Evolutionary conservation across 2,888 invertebrate species (phyloP), one percentile per base, ranked within the genome.

Genomic region (Pseudococcus viburni): DNA sequence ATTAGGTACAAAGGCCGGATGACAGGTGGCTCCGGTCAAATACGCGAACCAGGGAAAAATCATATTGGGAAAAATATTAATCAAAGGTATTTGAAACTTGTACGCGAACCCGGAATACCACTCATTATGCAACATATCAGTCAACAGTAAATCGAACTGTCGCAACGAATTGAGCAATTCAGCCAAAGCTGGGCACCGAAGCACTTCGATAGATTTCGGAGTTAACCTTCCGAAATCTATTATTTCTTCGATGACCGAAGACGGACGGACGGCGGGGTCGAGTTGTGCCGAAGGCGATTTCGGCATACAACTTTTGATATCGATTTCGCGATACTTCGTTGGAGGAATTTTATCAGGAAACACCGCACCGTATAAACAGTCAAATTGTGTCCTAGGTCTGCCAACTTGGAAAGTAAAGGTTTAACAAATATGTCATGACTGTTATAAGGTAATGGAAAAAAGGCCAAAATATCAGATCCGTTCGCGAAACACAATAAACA

Each of bases 11-110:
- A 55, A 33, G 11, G 90, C 87, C 0, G 89, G 90, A 19, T 90
- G 89, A 12, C 90, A 90, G 6, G 90, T 89, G 46, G 89, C 89
- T 0, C 90, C 90, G 6, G 90, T 84, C 0, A 89, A 73, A 12
- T 89, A 88, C 8, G 59, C 59, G 11, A 89, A 86, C 90, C 90
- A 90, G 1, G 90, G 89, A 2, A 90, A 42, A 12, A 85, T 11
- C 19, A 33, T 11, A 85, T 55, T 55, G 2, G 85, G 85, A 17
- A 15, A 26, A 17, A 85, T 7, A 26, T 26, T 51, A 26, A 85
- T 85, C 22, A 55, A 19, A 9, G 85, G 85, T 9, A 77, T 12
- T n/a, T 51, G 11, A 11, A 87, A 87, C 33, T 87, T 87, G 7
- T 48, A 17, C 8, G 87, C 87, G 46, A 87, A 73, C 26, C 39